Percentiles rank a stretch among this genome's conserved stretches.
Evolutionary conservation across 2,797 vertebrate species (phyloP).

Genomic region (Anguilla marmorata): DNA sequence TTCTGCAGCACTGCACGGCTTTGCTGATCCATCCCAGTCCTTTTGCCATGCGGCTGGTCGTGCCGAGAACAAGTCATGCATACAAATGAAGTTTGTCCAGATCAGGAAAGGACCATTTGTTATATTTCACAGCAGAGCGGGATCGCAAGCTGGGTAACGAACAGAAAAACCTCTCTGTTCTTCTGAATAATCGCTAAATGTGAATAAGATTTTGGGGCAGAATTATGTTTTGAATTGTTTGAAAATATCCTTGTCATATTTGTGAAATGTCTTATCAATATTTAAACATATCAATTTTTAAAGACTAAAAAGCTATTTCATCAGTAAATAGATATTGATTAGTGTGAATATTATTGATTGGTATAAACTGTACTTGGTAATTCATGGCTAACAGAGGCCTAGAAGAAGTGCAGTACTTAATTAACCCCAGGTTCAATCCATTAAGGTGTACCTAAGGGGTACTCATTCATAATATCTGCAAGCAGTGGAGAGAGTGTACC

Average conservation of each 20-base stretch:
- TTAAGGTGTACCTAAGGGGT: conserved; percentile 4
- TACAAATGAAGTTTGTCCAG: conserved; percentile 19
- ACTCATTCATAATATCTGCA: neutral
- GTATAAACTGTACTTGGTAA: neutral
- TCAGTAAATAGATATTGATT: neutral
- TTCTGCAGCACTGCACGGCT: conserved; percentile 11
- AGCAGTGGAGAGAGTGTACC: neutral
- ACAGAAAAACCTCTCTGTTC: neutral
- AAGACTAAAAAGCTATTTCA: neutral
- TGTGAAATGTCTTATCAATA: neutral
- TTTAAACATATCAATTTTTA: neutral
- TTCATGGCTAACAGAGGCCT: neutral
- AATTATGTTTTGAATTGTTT: neutral
- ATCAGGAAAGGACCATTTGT: conserved; percentile 10
- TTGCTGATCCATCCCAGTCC: conserved; percentile 9
- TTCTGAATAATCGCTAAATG: neutral
- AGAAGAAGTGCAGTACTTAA: neutral
- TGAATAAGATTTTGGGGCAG: neutral
- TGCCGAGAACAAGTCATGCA: conserved; percentile 17
- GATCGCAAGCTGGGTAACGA: neutral
- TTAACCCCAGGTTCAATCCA: neutral
- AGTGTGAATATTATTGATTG: neutral
- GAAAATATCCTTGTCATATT: neutral
- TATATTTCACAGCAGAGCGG: conserved; percentile 6
- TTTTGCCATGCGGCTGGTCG: conserved; percentile 13